Conservation (phyloP, 53 echinoderm and acorn worm species). For the Luidia sarsii region DNA sequence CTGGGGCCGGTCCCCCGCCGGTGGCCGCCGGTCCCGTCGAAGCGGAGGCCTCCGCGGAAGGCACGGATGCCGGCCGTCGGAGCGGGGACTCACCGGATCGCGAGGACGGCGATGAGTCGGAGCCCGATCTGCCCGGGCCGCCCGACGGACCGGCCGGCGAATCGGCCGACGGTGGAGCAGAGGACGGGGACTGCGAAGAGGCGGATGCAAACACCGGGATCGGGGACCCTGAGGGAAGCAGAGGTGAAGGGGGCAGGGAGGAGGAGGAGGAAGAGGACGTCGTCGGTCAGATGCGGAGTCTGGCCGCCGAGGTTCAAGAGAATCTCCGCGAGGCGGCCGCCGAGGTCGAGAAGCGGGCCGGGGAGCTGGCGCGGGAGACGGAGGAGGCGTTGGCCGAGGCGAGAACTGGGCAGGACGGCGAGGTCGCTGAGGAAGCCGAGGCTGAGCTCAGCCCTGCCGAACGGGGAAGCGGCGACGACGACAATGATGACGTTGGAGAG, state of each 20-base stretch:
- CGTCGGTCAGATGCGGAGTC: constrained; percentile 45
- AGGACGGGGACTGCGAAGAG: neutral
- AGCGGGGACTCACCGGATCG: no score
- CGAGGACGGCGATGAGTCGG: no score
- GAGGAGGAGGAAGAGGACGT: constrained; percentile 28
- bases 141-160: neutral
- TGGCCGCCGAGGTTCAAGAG: constrained; percentile 34
- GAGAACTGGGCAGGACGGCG: neutral
- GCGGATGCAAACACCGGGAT: neutral
- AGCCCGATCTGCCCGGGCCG: neutral
- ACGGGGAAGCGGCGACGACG: neutral
- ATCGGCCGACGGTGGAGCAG: neutral
- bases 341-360: constrained; percentile 53
- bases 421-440: neutral
- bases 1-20: no score
- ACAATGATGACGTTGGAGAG: neutral
- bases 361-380: constrained; percentile 14
- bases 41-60: no score
- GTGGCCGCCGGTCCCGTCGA: no score
- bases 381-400: neutral
- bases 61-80: no score
- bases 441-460: no score
- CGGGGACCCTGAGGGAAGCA: constrained; percentile 7
- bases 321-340: constrained; percentile 63
- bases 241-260: neutral